A percentile compares a stretch with the other conserved stretches of the same genome.
These are phyloP conservation scores for Condylura cristata DNA, from an alignment of 2,113 vertebrate genomes.

Conservation along the genomic window DNA sequence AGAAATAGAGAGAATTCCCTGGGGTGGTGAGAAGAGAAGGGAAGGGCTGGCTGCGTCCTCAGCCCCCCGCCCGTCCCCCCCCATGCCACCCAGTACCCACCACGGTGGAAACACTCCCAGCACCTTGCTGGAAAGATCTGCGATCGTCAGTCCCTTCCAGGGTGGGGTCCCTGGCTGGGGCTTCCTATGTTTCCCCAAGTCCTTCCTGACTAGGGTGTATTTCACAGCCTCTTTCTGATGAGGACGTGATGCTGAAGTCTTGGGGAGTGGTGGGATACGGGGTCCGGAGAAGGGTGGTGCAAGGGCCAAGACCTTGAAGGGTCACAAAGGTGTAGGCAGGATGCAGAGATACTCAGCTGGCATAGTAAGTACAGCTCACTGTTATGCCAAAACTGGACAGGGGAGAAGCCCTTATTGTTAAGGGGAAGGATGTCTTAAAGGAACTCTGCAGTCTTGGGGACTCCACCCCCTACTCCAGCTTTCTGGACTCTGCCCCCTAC, in stretches of 20 bases:
- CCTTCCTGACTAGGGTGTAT: fast-evolving
- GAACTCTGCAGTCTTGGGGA: too few species aligned
- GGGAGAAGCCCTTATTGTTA: background rate
- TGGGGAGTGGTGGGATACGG: background rate
- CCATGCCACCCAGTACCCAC: background rate
- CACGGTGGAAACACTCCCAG: background rate
- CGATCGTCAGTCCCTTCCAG: background rate
- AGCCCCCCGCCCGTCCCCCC: background rate
- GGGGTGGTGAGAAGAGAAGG: background rate
- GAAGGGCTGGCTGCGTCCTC: background rate
- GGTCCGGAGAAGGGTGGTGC: background rate
- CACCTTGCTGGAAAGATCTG: background rate
- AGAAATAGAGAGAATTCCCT: constrained; percentile 25
- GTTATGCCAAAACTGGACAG: background rate
- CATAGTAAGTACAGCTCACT: background rate
- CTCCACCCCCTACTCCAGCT: too few species aligned
- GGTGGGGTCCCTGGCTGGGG: background rate
- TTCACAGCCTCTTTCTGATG: background rate
- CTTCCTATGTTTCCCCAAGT: background rate
- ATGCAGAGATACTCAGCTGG: background rate
- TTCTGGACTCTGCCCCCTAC: too few species aligned
- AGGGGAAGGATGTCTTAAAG: too few species aligned
- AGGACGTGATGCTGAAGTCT: too few species aligned
- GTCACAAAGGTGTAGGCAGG: background rate
- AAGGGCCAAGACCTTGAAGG: background rate